A percentile compares a stretch with the other conserved stretches of the same genome.
These are phyloP conservation scores for Protaetia brevitarsis DNA, from an alignment of 1,140 invertebrate species.

Conservation along the genomic window DNA sequence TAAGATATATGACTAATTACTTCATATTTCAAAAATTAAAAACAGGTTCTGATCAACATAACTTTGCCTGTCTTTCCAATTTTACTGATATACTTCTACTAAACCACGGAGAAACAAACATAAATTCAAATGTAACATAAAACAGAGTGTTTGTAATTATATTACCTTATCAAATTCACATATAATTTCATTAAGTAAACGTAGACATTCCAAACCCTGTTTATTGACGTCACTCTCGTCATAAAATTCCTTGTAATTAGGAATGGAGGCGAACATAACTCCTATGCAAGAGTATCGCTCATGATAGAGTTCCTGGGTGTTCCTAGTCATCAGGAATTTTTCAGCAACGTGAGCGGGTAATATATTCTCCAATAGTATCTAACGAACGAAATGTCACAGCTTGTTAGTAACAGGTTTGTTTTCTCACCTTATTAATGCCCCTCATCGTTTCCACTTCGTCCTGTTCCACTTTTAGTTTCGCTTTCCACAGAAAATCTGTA, in stretches of 20 bases:
- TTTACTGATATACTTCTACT: no score
- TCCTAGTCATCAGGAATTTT: conserved; percentile 76
- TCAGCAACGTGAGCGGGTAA: conserved; percentile 93
- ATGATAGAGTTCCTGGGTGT: conserved; percentile 85
- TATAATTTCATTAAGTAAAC: conserved; percentile 96
- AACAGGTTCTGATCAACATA: no score
- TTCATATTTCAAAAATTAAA: no score
- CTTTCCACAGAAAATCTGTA: conserved; percentile 91
- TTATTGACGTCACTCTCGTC: conserved; percentile 97
- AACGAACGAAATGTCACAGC: conserved; percentile 13
- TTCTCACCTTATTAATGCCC: conserved; percentile 91
- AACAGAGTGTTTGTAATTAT: no score
- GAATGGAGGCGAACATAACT: conserved; percentile 96
- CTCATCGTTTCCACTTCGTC: conserved; percentile 93
- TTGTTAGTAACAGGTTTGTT: no score
- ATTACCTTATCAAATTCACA: conserved; percentile 98
- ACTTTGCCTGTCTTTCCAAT: no score
- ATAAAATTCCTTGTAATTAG: conserved; percentile 98
- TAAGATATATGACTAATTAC: no score
- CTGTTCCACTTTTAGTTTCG: conserved; percentile 86
- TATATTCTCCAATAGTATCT: conserved; percentile 91
- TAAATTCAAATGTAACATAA: no score
- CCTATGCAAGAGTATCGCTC: conserved; percentile 93
- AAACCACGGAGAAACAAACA: no score
- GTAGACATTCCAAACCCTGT: conserved; percentile 91